A percentile compares a stretch with the other conserved stretches of the same genome.
Conservation (phyloP, 2,888 invertebrate species). For the Galerucella pusilla region DNA sequence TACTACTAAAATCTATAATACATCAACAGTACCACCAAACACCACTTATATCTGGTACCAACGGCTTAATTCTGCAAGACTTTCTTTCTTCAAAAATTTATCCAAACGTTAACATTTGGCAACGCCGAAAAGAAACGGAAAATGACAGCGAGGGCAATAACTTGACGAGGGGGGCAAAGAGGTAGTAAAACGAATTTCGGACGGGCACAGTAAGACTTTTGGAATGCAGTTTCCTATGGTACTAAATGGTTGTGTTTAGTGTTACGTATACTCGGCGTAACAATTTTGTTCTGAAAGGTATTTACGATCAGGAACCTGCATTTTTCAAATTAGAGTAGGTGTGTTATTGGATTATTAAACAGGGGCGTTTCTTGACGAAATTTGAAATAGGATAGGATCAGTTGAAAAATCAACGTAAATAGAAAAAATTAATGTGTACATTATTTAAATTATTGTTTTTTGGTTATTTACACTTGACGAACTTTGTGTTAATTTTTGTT, state of each 20-base stretch:
- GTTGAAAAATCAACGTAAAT: too few species aligned
- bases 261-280: constrained; percentile 33
- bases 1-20: too few species aligned
- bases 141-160: constrained; percentile 6
- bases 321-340: constrained; percentile 3
- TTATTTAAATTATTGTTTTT: too few species aligned
- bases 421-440: too few species aligned
- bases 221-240: constrained; percentile 41
- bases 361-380: neutral
- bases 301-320: neutral
- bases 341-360: neutral
- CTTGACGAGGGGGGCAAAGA: constrained; percentile 28
- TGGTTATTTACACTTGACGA: too few species aligned
- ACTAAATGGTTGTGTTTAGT: constrained; percentile 14
- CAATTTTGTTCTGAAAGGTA: neutral
- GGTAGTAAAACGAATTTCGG: constrained; percentile 44
- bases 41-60: too few species aligned
- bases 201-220: constrained; percentile 34
- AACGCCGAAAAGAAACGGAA: constrained; percentile 24
- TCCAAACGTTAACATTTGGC: neutral
- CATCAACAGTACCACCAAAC: too few species aligned
- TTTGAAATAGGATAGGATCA: neutral
- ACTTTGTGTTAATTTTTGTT: too few species aligned
- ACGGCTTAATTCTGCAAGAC: too few species aligned
- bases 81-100: neutral